Percentiles rank a stretch among this genome's conserved stretches.
phyloP scores from a whole-genome alignment of 2,888 invertebrate genomes.

The Noctua comes region DNA sequence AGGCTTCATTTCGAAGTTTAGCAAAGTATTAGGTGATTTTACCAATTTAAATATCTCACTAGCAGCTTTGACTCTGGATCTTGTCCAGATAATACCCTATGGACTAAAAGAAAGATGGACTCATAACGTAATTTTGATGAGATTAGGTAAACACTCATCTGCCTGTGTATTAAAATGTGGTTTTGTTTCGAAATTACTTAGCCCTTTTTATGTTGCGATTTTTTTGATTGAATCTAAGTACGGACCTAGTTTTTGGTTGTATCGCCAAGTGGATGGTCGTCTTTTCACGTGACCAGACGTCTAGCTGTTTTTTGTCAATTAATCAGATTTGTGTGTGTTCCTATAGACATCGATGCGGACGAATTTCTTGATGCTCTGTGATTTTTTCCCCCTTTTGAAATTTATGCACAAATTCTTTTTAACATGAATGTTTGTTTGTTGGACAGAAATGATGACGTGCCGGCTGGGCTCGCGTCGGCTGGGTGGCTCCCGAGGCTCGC shows the following conservation, averaged over 20 bases:
- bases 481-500: slow-evolving; percentile 90
- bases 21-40: too few relatives aligned
- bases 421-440: slow-evolving; percentile 48
- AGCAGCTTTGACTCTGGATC: too few relatives aligned
- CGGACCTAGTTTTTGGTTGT: neutral
- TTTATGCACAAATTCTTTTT: neutral
- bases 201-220: too few relatives aligned
- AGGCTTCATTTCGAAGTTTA: too few relatives aligned
- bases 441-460: slow-evolving; percentile 94
- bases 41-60: too few relatives aligned
- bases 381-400: neutral
- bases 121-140: too few relatives aligned
- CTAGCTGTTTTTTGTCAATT: neutral
- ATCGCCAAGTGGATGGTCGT: neutral
- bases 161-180: too few relatives aligned
- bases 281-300: neutral
- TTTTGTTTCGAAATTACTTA: too few relatives aligned
- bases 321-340: neutral
- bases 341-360: neutral
- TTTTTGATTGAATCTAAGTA: too few relatives aligned
- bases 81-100: too few relatives aligned
- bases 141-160: too few relatives aligned
- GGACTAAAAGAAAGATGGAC: too few relatives aligned
- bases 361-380: neutral
- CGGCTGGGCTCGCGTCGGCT: slow-evolving; percentile 93